Percentiles rank a stretch among this genome's conserved stretches.
Evolutionary conservation across 2,113 vertebrate genomes (phyloP).

Genomic region (Vanacampus margaritifer): DNA sequence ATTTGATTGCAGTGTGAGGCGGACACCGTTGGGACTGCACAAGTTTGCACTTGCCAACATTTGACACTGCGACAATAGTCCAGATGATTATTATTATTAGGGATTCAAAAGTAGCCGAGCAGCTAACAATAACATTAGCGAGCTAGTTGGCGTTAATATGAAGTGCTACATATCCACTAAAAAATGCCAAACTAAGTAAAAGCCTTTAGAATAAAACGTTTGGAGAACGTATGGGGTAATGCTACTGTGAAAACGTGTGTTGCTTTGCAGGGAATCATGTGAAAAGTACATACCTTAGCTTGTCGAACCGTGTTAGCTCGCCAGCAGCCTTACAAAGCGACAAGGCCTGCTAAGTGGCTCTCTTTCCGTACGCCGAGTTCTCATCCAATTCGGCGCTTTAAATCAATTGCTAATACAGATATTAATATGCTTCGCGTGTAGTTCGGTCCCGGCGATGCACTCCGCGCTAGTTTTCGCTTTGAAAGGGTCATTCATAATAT

Average conservation of each 20-base stretch:
- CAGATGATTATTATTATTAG: background rate
- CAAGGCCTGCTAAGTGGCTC: conserved; percentile 68
- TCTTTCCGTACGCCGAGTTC: conserved; percentile 65
- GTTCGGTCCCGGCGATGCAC: conserved; percentile 2
- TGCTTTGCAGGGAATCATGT: conserved; percentile 3
- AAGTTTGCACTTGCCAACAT: conserved; percentile 34
- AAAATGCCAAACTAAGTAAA: conserved; percentile 53
- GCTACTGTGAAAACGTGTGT: background rate
- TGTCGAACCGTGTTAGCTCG: conserved; percentile 47
- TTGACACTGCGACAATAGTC: conserved; percentile 16
- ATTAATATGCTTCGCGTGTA: conserved; percentile 15
- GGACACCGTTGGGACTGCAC: background rate
- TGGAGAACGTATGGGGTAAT: no score
- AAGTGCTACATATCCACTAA: conserved; percentile 35
- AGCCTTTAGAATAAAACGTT: conserved; percentile 6
- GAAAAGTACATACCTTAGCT: conserved; percentile 56
- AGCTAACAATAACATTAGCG: conserved; percentile 71
- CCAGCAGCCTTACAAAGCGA: conserved; percentile 62
- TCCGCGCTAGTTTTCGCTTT: conserved; percentile 25
- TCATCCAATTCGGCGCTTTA: conserved; percentile 61
- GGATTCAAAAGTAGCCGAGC: conserved; percentile 19
- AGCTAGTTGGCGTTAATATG: conserved; percentile 42
- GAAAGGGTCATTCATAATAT: conserved; percentile 42
- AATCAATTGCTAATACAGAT: conserved; percentile 19
- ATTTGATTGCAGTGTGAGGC: conserved; percentile 50